Evolutionary conservation across 2,113 vertebrate species (phyloP).

Genomic region (Procapra przewalskii): DNA sequence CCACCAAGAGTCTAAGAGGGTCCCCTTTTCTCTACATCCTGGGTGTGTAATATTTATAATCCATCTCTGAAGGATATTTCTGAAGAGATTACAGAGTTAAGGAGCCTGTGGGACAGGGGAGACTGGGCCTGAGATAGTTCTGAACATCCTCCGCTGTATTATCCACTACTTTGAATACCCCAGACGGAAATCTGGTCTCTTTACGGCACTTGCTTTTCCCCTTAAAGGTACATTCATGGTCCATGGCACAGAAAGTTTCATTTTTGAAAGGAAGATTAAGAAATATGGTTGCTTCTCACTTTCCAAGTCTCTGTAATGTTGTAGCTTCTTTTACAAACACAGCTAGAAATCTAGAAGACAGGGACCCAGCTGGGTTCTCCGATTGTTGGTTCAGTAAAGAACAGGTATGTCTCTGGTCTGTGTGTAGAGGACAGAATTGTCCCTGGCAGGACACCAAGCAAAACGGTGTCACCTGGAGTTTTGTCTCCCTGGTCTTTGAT

Average conservation of each 20-base stretch:
- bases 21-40: not conserved
- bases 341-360: not conserved
- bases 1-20: not conserved
- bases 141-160: not conserved
- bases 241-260: not conserved
- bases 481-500: not conserved
- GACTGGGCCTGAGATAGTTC: not conserved
- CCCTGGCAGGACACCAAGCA: not conserved
- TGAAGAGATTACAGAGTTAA: not conserved
- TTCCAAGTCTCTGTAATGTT: not conserved
- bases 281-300: not conserved
- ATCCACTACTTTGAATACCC: too few species aligned
- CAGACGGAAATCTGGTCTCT: not conserved
- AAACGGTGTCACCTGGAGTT: not conserved
- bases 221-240: not conserved
- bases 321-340: not conserved
- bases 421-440: not conserved
- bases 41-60: not conserved
- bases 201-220: not conserved
- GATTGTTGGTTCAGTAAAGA: not conserved
- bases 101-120: not conserved
- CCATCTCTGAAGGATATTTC: not conserved
- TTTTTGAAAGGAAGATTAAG: not conserved
- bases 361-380: not conserved
- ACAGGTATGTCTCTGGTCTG: too few species aligned